Evolutionary conservation across 2,113 vertebrate species (phyloP).

Genomic region (Otis tarda): DNA sequence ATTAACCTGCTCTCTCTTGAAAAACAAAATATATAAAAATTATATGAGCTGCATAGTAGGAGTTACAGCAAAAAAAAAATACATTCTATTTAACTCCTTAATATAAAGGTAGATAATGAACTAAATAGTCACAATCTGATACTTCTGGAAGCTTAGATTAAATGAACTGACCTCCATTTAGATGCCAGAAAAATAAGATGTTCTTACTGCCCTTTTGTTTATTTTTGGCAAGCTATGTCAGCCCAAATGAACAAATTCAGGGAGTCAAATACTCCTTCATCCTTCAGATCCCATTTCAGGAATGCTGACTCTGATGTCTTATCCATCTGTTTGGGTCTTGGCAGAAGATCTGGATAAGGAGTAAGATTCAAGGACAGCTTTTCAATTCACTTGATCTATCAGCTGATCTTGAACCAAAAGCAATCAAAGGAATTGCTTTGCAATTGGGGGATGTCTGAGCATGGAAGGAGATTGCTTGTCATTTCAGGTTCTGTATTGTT

Average conservation of each 20-base stretch:
- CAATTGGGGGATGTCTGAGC: background rate
- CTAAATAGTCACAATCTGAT: background rate
- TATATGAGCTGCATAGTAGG: background rate
- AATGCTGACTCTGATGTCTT: background rate
- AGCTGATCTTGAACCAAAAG: background rate
- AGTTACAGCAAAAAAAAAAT: background rate
- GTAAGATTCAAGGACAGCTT: background rate
- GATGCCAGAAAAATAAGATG: background rate
- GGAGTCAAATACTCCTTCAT: background rate
- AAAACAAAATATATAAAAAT: background rate
- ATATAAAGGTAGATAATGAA: background rate
- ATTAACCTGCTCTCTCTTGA: background rate
- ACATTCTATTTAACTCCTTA: background rate
- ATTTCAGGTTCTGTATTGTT: background rate
- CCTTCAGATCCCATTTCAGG: background rate
- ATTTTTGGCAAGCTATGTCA: background rate
- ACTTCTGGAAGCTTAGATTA: background rate
- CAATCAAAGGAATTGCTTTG: background rate
- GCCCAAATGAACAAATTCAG: background rate
- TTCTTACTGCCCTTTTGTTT: background rate
- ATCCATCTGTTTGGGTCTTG: background rate
- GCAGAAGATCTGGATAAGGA: background rate
- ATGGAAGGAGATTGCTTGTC: background rate
- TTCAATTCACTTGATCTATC: background rate
- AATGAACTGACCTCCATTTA: background rate